These are phyloP conservation scores for Petrophora chlorosata DNA, from an alignment of 2,888 invertebrate genomes.

Conservation along the genomic window DNA sequence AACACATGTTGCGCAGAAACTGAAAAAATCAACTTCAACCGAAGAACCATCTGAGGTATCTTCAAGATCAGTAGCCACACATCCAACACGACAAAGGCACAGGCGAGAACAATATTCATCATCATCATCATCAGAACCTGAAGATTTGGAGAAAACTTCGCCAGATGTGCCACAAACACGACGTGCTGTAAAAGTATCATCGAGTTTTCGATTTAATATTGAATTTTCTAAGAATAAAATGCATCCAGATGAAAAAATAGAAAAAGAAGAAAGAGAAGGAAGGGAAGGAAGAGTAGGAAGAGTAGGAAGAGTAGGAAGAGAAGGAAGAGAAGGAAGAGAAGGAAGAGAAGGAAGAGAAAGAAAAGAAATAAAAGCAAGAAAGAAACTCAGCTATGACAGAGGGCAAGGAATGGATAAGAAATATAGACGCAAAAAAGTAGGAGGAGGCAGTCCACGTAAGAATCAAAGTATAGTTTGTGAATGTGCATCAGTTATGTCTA, in stretches of 20 bases:
- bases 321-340: background rate
- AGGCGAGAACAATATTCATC: slow-evolving; percentile 1
- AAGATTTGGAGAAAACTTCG: background rate
- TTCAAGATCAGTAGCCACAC: slow-evolving; percentile 14
- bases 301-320: background rate
- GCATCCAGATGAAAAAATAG: background rate
- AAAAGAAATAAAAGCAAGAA: too few species aligned
- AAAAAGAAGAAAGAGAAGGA: slow-evolving; percentile 4
- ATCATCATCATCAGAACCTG: background rate
- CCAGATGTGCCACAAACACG: slow-evolving; percentile 22
- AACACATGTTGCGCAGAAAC: slow-evolving; percentile 9
- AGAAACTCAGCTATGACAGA: too few species aligned
- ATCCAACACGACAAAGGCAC: background rate
- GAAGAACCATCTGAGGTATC: slow-evolving; percentile 7
- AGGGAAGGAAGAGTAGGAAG: slow-evolving; percentile 1
- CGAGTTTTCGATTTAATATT: slow-evolving; percentile 43
- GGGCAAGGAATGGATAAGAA: background rate
- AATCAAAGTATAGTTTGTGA: background rate
- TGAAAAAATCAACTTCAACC: slow-evolving; percentile 16
- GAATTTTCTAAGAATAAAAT: slow-evolving; percentile 41
- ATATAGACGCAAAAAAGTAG: background rate
- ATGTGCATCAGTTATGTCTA: background rate
- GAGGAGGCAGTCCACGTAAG: background rate
- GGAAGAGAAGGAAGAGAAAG: background rate
- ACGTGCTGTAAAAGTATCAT: slow-evolving; percentile 41